Conservation (phyloP, 2,113 vertebrate genomes). For the Pollachius pollachius region DNA sequence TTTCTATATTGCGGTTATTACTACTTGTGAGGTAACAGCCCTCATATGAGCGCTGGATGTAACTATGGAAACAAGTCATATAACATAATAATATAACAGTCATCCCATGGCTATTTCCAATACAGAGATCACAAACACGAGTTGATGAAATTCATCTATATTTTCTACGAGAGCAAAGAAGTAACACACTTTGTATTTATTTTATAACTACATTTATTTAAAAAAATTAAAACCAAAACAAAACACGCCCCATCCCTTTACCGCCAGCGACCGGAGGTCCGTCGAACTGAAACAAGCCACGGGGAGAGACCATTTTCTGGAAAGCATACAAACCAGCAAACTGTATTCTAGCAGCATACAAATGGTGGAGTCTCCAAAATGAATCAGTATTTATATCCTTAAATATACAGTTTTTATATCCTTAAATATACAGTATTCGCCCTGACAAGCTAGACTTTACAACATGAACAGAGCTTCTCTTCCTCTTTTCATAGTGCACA, state of each 20-base stretch:
- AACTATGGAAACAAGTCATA: slow-evolving; percentile 8
- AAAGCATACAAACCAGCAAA: slow-evolving; percentile 91
- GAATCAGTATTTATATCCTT: slow-evolving; percentile 75
- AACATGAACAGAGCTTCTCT: slow-evolving; percentile 78
- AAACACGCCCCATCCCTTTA: slow-evolving; percentile 17
- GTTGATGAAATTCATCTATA: neutral
- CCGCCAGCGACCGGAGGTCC: slow-evolving; percentile 80
- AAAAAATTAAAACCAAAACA: slow-evolving; percentile 74
- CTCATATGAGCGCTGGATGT: neutral
- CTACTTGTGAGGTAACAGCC: too few species aligned
- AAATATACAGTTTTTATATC: slow-evolving; percentile 67
- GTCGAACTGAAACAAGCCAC: slow-evolving; percentile 85
- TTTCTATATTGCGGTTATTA: too few species aligned
- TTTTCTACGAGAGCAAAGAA: neutral
- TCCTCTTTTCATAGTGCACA: slow-evolving; percentile 81
- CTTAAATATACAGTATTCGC: slow-evolving; percentile 71
- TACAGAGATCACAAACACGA: neutral
- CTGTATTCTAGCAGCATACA: slow-evolving; percentile 92
- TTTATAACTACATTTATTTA: slow-evolving; percentile 87
- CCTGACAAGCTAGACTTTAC: slow-evolving; percentile 77
- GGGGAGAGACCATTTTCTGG: slow-evolving; percentile 76
- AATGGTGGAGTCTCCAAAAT: slow-evolving; percentile 83
- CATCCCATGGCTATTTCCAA: too few species aligned
- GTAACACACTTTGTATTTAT: slow-evolving; percentile 24
- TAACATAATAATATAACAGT: neutral